Base-by-base conservation (phyloP, 2,113 vertebrate genomes). In the Corythaixoides concolor region DNA sequence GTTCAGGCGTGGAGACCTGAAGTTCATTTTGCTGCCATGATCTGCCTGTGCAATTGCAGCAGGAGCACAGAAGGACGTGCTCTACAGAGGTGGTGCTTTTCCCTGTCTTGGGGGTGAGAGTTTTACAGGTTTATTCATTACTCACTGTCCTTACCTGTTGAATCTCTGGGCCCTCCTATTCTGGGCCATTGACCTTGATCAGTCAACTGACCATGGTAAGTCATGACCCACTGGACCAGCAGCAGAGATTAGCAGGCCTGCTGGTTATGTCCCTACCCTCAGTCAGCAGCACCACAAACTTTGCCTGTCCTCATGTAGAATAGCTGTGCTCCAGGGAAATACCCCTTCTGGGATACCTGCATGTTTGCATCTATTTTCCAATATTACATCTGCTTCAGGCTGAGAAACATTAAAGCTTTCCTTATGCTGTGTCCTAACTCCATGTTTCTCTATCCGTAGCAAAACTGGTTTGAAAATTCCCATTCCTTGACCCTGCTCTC, bases 21-120 rank as follows among this genome's bases (percentile, higher is more conserved):
- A 68, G 19, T 21, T 53, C 47, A 11, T 59, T 83, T 69, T 75
- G 8, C 41, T 59, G 37, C 56, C 12, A 9, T 22, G 23, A 53
- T 15, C 33, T 43, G 4, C 37, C 60, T 8, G 21, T 53, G 67
- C 79, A 75, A 49, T 39, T 9, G 8, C 19, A 18, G 43, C 58
- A 72, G 11, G 37, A 70, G 43, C 35, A 72, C 0, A 0, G 67
- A 62, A 72, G 24, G 28, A 58, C 32, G 10, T 6, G 9, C n/a
- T 62, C 47, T 32, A 8, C 18, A 49, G 76, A 47, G 21, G 8
- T 15, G 14, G 28, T 45, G 45, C 35, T 77, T 90, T 60, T 43
- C 45, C 37, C n/a, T 49, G n/a, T 37, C 30, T 53, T 41, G 24
- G 5, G n/a, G 21, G 33, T 58, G 17, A 12, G 43, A 47, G 15